Evolutionary conservation across 2,888 invertebrate genomes (phyloP).

Genomic region (Steinernema hermaphroditum): DNA sequence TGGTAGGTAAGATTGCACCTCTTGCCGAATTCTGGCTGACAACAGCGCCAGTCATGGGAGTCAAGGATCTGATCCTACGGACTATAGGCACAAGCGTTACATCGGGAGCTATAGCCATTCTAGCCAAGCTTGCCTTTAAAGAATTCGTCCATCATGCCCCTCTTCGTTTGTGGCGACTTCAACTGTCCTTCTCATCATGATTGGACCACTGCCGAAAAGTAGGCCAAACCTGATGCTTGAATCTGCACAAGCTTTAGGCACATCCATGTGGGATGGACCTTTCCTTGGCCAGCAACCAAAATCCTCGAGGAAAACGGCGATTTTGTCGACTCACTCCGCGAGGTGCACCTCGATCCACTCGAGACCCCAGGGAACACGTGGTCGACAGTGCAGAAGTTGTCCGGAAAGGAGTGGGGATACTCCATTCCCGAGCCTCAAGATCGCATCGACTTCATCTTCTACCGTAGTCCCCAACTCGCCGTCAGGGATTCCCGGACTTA

Average conservation of each 20-base stretch:
- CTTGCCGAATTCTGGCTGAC: no score
- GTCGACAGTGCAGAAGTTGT: slow-evolving; percentile 58
- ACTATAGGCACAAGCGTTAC: no score
- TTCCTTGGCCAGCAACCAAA: slow-evolving; percentile 56
- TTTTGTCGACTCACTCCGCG: slow-evolving; percentile 52
- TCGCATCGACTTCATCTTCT: slow-evolving; percentile 60
- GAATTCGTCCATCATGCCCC: slow-evolving; percentile 42
- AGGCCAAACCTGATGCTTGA: no score
- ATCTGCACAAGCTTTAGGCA: slow-evolving; percentile 32
- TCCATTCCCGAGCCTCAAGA: slow-evolving; percentile 57
- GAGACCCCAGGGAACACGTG: slow-evolving; percentile 54
- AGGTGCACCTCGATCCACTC: slow-evolving; percentile 49
- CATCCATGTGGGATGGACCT: slow-evolving; percentile 51
- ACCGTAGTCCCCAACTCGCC: slow-evolving; percentile 34
- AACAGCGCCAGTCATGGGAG: no score
- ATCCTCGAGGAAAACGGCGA: slow-evolving; percentile 44
- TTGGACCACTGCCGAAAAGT: neutral
- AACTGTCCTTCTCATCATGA: no score
- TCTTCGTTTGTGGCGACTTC: slow-evolving; percentile 43
- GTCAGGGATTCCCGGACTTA: slow-evolving; percentile 43
- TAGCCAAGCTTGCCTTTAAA: no score
- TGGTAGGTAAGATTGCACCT: no score
- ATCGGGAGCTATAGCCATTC: no score
- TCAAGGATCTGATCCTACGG: no score
- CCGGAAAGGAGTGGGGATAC: slow-evolving; percentile 50